Evolutionary conservation across 2,888 invertebrate genomes (phyloP).

Genomic region (Lasioglossum morio): DNA sequence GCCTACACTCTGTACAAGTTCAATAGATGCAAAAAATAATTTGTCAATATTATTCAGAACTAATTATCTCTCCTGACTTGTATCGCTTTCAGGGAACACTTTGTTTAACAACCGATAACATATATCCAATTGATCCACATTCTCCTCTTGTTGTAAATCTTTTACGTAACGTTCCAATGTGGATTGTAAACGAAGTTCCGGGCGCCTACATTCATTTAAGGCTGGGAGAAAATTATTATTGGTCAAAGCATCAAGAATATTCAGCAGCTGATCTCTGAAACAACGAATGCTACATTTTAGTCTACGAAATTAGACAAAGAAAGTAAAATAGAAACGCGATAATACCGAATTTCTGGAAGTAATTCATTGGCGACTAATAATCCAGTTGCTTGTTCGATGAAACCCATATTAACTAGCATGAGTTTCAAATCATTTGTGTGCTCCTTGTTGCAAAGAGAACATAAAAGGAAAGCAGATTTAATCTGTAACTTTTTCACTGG

Average conservation of each 20-base stretch:
- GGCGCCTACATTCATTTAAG: conserved; percentile 78
- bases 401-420: conserved; percentile 81
- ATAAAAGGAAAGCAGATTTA: conserved; percentile 91
- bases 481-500: conserved; percentile 87
- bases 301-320: background rate
- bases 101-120: conserved; percentile 77
- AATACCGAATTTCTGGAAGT: conserved; percentile 78
- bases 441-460: conserved; percentile 86
- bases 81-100: conserved; percentile 77
- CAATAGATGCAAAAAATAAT: background rate
- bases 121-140: conserved; percentile 76
- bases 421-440: conserved; percentile 74
- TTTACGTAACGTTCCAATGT: conserved; percentile 77
- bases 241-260: conserved; percentile 77
- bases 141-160: conserved; percentile 77
- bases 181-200: conserved; percentile 78
- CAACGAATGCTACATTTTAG: background rate
- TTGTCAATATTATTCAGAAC: background rate
- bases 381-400: conserved; percentile 80
- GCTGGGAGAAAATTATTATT: conserved; percentile 78
- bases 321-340: conserved; percentile 15
- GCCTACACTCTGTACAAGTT: conserved; percentile 15
- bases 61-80: conserved; percentile 78
- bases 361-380: conserved; percentile 75
- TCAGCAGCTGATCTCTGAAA: conserved; percentile 80